Evolutionary conservation across 2,113 vertebrate species (phyloP).

Genomic region (Urocynchramus pylzowi): DNA sequence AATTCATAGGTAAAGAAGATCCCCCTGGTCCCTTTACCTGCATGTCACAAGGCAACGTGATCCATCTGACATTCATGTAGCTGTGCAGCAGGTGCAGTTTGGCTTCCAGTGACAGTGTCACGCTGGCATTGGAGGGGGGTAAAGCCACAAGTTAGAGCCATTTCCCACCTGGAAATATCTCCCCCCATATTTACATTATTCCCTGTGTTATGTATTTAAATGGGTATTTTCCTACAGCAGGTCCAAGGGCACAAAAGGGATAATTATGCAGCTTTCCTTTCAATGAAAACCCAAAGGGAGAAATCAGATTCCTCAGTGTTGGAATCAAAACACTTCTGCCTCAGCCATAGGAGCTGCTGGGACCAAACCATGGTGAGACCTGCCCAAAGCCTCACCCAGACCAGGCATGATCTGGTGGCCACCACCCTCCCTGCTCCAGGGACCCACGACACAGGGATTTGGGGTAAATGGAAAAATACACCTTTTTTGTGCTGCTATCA

Average conservation of each 20-base stretch:
- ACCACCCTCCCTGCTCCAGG: not conserved
- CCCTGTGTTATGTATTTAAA: not conserved
- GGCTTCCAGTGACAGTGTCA: conserved; percentile 90
- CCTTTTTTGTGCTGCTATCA: rapidly evolving
- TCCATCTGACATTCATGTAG: conserved; percentile 95
- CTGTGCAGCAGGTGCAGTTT: conserved; percentile 92
- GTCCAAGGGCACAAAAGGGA: not conserved
- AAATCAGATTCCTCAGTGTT: not conserved
- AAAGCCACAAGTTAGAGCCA: not conserved
- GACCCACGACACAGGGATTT: rapidly evolving
- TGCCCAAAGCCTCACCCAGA: not conserved
- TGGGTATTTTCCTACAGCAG: not conserved
- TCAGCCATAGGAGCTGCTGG: not conserved
- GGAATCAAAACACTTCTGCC: not conserved
- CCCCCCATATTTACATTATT: not conserved
- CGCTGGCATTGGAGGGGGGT: conserved; percentile 58
- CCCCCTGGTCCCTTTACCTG: conserved; percentile 58
- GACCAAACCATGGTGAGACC: not conserved
- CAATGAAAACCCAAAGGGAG: not conserved
- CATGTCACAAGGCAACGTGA: conserved; percentile 87
- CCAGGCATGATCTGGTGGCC: not conserved
- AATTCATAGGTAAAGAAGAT: not conserved
- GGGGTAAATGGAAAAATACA: not conserved
- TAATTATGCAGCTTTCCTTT: not conserved
- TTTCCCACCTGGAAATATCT: not conserved